phyloP scores from a whole-genome alignment of 2,888 invertebrate genomes.

The Eurytoma adleriae region DNA sequence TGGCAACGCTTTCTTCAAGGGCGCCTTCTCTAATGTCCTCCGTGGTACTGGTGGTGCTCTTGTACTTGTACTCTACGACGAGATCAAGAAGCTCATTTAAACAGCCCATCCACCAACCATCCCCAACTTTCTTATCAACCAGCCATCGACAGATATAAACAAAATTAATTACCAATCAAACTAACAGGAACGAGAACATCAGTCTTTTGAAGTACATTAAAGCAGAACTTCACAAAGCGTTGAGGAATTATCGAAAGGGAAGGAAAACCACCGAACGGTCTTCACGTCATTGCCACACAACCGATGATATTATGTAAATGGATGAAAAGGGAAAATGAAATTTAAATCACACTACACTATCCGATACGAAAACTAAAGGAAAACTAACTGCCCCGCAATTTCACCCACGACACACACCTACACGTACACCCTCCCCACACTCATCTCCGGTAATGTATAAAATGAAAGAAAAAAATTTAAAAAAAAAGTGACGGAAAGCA shows the following conservation, averaged over 20 bases:
- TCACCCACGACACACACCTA: slow-evolving; percentile 15
- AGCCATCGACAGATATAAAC: slow-evolving; percentile 3
- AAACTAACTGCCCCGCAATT: slow-evolving; percentile 43
- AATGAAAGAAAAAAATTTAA: slow-evolving; percentile 28
- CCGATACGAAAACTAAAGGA: slow-evolving; percentile 20
- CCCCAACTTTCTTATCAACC: slow-evolving; percentile 57
- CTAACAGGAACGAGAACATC: slow-evolving; percentile 40
- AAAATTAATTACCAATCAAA: slow-evolving; percentile 48
- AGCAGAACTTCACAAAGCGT: neutral
- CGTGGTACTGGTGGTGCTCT: slow-evolving; percentile 97
- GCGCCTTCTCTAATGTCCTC: slow-evolving; percentile 96
- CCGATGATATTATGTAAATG: slow-evolving; percentile 25
- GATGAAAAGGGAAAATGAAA: slow-evolving; percentile 35
- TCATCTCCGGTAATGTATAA: slow-evolving; percentile 43
- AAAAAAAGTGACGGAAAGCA: slow-evolving; percentile 33
- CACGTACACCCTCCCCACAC: slow-evolving; percentile 4
- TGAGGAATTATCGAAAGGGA: slow-evolving; percentile 27
- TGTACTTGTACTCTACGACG: slow-evolving; percentile 85
- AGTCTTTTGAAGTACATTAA: neutral
- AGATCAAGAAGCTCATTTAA: slow-evolving; percentile 79
- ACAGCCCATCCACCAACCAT: slow-evolving; percentile 60
- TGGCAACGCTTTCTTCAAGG: slow-evolving; percentile 85
- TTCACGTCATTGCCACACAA: slow-evolving; percentile 55
- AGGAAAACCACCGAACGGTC: slow-evolving; percentile 52
- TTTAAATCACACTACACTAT: slow-evolving; percentile 23